Conservation (phyloP, 2,113 vertebrate genomes). For the Nibea albiflora region DNA sequence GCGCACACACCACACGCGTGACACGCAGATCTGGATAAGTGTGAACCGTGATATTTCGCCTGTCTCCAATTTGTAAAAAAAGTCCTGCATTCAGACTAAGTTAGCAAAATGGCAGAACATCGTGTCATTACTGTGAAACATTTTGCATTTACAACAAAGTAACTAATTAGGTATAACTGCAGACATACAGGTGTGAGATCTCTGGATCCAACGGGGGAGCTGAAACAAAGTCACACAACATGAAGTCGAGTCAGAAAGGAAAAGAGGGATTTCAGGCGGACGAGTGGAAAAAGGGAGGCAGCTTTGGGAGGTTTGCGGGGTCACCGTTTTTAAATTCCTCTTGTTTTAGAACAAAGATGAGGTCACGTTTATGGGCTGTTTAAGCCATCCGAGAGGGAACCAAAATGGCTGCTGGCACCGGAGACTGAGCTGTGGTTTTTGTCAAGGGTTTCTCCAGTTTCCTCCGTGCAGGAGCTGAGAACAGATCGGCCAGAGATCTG, state of each 20-base stretch:
- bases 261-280: conserved; percentile 24
- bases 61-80: neutral
- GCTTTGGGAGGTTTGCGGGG: conserved; percentile 34
- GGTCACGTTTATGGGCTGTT: conserved; percentile 67
- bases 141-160: neutral
- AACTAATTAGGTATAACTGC: neutral
- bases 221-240: conserved; percentile 43
- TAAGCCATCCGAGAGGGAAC: conserved; percentile 56
- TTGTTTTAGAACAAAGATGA: conserved; percentile 59
- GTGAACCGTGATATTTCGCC: conserved; percentile 24
- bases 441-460: conserved; percentile 58
- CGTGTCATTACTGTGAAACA: neutral
- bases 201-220: conserved; percentile 26
- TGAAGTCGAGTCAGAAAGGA: conserved; percentile 44
- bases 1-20: conserved; percentile 4
- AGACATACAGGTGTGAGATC: neutral
- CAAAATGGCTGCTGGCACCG: conserved; percentile 53
- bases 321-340: conserved; percentile 48
- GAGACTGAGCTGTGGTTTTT: conserved; percentile 58
- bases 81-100: neutral
- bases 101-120: neutral
- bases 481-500: conserved; percentile 64
- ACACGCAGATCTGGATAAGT: conserved; percentile 15
- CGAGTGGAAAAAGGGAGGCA: neutral
- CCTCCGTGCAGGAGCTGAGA: conserved; percentile 52